Evolutionary conservation across 2,797 vertebrate species (phyloP).

Genomic region (Avahi laniger): DNA sequence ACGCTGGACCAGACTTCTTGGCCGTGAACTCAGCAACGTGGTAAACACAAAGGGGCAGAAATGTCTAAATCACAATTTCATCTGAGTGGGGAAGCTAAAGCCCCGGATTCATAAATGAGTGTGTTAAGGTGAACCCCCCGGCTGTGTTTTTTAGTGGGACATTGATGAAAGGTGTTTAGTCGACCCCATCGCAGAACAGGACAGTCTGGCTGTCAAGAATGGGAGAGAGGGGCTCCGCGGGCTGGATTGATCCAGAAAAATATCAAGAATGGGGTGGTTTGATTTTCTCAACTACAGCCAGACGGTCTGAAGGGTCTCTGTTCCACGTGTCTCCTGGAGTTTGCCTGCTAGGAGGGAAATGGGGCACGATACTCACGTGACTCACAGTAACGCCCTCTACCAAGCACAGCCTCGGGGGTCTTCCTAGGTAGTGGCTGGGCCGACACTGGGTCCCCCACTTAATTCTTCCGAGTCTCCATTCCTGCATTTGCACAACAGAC

Average conservation of each 20-base stretch:
- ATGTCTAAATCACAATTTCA: not conserved
- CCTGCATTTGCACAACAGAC: not conserved
- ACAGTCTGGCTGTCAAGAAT: not conserved
- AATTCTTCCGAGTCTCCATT: not conserved
- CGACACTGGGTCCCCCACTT: not conserved
- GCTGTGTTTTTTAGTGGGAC: not conserved
- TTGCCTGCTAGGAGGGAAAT: not conserved
- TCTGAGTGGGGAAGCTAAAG: not conserved
- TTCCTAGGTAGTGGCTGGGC: not conserved
- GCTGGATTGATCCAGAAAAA: not conserved
- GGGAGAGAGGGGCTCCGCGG: accelerated
- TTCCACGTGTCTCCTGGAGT: not conserved
- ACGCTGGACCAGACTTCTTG: not conserved
- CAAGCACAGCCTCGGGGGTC: too few species aligned
- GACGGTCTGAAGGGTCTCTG: not conserved
- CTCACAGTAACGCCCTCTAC: not conserved
- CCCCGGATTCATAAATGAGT: not conserved
- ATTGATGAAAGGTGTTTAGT: not conserved
- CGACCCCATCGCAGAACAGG: not conserved
- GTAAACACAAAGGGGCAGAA: not conserved
- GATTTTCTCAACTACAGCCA: not conserved
- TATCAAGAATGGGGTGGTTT: too few species aligned
- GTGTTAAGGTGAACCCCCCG: accelerated
- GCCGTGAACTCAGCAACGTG: not conserved
- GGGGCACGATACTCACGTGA: not conserved